Evolutionary conservation across 2,888 invertebrate species (phyloP).

Genomic region (Philhelius pedissequus): DNA sequence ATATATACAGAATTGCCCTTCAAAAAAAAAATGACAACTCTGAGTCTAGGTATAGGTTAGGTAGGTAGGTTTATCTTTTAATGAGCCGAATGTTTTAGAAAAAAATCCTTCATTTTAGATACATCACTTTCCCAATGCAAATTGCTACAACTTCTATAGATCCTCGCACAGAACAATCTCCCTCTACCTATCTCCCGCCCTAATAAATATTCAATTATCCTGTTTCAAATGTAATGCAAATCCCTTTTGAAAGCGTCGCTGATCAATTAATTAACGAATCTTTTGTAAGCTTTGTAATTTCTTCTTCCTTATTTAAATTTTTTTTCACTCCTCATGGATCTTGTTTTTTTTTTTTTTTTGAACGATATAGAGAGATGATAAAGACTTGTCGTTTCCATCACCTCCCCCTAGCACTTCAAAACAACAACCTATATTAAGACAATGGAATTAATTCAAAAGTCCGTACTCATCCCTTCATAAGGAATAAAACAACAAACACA

Average conservation of each 20-base stretch:
- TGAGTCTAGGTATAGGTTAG: no score
- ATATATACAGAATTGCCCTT: conserved; percentile 14
- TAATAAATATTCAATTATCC: conserved; percentile 72
- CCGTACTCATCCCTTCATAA: conserved; percentile 55
- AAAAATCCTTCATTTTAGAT: conserved; percentile 50
- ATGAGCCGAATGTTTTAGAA: neutral
- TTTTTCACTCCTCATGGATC: neutral
- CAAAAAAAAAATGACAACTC: conserved; percentile 30
- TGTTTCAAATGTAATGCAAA: conserved; percentile 68
- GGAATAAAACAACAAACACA: neutral
- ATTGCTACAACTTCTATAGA: conserved; percentile 17
- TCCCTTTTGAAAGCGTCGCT: conserved; percentile 68
- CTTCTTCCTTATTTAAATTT: conserved; percentile 17
- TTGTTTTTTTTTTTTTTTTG: neutral
- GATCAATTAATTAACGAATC: conserved; percentile 69
- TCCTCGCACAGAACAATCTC: conserved; percentile 19
- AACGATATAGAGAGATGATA: conserved; percentile 1
- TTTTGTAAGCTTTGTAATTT: conserved; percentile 57
- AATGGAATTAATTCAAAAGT: conserved; percentile 67
- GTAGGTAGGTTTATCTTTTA: no score
- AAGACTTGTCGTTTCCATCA: conserved; percentile 27
- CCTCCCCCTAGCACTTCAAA: conserved; percentile 53
- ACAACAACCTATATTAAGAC: conserved; percentile 68
- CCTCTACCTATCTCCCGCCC: neutral
- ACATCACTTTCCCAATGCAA: conserved; percentile 36